Percentiles rank a stretch among this genome's conserved stretches.
These are phyloP conservation scores for Seriola rivoliana DNA, from an alignment of 2,113 vertebrate species.

Conservation along the genomic window DNA sequence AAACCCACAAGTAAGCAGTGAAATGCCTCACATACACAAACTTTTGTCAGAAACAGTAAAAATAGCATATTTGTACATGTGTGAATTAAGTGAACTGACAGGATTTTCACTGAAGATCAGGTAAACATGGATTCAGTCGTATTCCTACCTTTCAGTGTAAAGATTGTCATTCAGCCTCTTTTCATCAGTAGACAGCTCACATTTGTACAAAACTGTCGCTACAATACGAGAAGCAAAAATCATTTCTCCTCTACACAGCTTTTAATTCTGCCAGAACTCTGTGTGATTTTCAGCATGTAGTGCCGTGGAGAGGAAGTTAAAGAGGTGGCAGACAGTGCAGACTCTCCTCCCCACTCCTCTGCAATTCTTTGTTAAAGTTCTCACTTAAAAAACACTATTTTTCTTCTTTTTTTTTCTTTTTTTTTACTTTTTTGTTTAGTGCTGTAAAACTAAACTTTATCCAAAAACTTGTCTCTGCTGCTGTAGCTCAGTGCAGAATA, in stretches of 20 bases:
- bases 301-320: not conserved
- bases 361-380: constrained; percentile 27
- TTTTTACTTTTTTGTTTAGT: not conserved
- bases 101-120: not conserved
- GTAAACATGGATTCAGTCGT: not conserved
- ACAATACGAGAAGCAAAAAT: constrained; percentile 7
- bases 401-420: not conserved
- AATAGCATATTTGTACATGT: constrained; percentile 15
- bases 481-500: constrained; percentile 16
- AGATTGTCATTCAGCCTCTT: constrained; percentile 21
- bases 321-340: constrained; percentile 29
- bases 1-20: constrained; percentile 50
- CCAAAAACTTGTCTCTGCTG: constrained; percentile 19
- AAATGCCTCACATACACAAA: constrained; percentile 37
- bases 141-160: not conserved
- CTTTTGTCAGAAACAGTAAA: constrained; percentile 59
- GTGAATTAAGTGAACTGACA: not conserved
- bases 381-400: not conserved
- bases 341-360: constrained; percentile 16
- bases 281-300: not conserved
- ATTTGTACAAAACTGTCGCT: constrained; percentile 29
- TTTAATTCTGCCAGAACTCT: constrained; percentile 31
- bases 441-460: constrained; percentile 13
- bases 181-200: constrained; percentile 26
- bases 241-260: constrained; percentile 9